A percentile compares a stretch with the other conserved stretches of the same genome.
These are phyloP conservation scores for Oncopodura yosiiana DNA, from an alignment of 1,140 invertebrate genomes.

Conservation along the genomic window DNA sequence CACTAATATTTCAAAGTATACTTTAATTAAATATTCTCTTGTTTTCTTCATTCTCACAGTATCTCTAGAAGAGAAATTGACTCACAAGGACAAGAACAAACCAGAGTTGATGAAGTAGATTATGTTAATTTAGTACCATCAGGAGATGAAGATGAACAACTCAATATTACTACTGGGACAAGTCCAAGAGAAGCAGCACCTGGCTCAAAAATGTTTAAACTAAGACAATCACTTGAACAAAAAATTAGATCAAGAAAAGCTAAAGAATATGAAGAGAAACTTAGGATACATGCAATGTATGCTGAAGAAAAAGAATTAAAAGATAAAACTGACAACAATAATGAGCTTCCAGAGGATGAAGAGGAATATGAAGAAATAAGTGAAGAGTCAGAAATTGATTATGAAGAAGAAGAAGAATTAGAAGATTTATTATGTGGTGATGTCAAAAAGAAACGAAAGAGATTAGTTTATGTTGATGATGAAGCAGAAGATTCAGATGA, in stretches of 20 bases:
- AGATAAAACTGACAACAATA: too few species aligned
- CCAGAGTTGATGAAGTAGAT: slow-evolving; percentile 27
- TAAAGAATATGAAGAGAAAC: slow-evolving; percentile 53
- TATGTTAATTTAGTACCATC: slow-evolving; percentile 24
- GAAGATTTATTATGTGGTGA: slow-evolving; percentile 27
- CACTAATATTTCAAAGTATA: neutral
- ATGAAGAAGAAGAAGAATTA: slow-evolving; percentile 33
- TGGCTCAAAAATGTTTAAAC: slow-evolving; percentile 49
- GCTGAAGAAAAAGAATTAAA: slow-evolving; percentile 38
- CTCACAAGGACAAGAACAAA: slow-evolving; percentile 36
- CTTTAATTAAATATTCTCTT: neutral
- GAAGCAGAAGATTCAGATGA: slow-evolving; percentile 42
- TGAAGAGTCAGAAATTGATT: slow-evolving; percentile 40
- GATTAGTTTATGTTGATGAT: slow-evolving; percentile 40
- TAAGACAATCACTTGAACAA: slow-evolving; percentile 53
- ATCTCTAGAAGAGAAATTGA: slow-evolving; percentile 38
- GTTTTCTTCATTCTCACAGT: slow-evolving; percentile 10
- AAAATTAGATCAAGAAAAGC: slow-evolving; percentile 52
- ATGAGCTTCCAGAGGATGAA: slow-evolving; percentile 42
- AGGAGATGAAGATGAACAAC: slow-evolving; percentile 11
- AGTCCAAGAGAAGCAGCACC: slow-evolving; percentile 38
- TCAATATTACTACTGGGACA: neutral
- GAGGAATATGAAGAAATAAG: slow-evolving; percentile 35
- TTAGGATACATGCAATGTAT: slow-evolving; percentile 42
- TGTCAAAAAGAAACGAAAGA: slow-evolving; percentile 33